phyloP scores from a whole-genome alignment of 2,888 invertebrate genomes.

The Diaprepes abbreviatus region DNA sequence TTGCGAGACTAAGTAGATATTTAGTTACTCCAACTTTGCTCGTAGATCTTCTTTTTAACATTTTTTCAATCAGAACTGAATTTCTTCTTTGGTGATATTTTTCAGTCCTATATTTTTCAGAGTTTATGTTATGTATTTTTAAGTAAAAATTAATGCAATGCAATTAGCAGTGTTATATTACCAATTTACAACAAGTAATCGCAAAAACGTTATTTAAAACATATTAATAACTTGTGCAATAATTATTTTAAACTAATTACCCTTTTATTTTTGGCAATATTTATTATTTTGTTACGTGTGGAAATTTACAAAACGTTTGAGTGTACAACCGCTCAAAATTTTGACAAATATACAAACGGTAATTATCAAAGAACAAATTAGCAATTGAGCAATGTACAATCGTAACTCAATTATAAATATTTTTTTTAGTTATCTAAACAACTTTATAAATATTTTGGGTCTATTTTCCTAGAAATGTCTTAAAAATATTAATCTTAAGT shows the following conservation, averaged over 20 bases:
- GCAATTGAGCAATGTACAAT: constrained; percentile 67
- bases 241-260: not conserved
- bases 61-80: too few relatives aligned
- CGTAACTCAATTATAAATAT: constrained; percentile 64
- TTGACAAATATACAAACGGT: constrained; percentile 50
- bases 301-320: constrained; percentile 47
- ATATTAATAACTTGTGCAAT: too few relatives aligned
- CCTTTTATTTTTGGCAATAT: constrained; percentile 29
- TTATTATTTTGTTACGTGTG: constrained; percentile 1
- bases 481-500: constrained; percentile 67
- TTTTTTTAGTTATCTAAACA: constrained; percentile 62
- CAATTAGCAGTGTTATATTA: too few relatives aligned
- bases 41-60: too few relatives aligned
- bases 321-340: constrained; percentile 44
- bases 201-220: too few relatives aligned
- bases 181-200: too few relatives aligned
- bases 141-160: too few relatives aligned
- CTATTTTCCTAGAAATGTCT: constrained; percentile 59
- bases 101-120: too few relatives aligned
- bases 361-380: constrained; percentile 57
- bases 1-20: too few relatives aligned
- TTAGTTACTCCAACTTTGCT: too few relatives aligned
- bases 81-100: too few relatives aligned
- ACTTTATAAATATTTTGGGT: constrained; percentile 58
- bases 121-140: too few relatives aligned